Base-by-base conservation (phyloP, 1,140 invertebrate species). In the Cydia fagiglandana region DNA sequence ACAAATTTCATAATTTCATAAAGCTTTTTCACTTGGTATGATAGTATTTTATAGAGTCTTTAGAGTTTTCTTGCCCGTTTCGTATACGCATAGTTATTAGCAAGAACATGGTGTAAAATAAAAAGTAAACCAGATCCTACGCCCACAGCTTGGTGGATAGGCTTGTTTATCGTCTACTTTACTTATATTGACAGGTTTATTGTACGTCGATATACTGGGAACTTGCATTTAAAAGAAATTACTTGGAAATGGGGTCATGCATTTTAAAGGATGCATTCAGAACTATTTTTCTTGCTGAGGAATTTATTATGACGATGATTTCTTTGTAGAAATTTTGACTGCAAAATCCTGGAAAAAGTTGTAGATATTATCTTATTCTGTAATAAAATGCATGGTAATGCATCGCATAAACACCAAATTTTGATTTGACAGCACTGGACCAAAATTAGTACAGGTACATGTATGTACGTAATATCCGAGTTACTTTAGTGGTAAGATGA, bases 131-230 rank as follows among this genome's bases (percentile, higher is more conserved):
- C 38, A 70, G 66, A 20, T 38, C 34, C 17, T 30, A 66, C 66
- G 34, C 66, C 66, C 66, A 70, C 66, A 7, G 6, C 10, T 0
- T n/a, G 64, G 12, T 66, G 34, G 38, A 38, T 70, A 10, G 38
- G 13, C 66, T 70, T 70, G 38, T 70, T 70, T 70, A 70, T 70
- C n/a, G 30, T 17, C n/a, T 41, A 41, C n/a, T 70, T 70, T 20
- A 70, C 66, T 70, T 70, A 70, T 70, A 45, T 41, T 38, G 66
- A 66, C 24, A 41, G 66, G 15, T 45, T 70, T 70, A 70, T 68
- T 68, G 34, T 38, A 41, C 66, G 15, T 70, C 66, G n/a, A 41
- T 70, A 45, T 70, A 38, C 38, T 34, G 34, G 6, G 66, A 45
- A 45, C 66, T 38, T 28, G 66, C 24, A 38, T 34, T 70, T 45